These are phyloP conservation scores for Epizoanthus stellaris DNA, from an alignment of 92 coral and sea anemone genomes.

Conservation along the genomic window DNA sequence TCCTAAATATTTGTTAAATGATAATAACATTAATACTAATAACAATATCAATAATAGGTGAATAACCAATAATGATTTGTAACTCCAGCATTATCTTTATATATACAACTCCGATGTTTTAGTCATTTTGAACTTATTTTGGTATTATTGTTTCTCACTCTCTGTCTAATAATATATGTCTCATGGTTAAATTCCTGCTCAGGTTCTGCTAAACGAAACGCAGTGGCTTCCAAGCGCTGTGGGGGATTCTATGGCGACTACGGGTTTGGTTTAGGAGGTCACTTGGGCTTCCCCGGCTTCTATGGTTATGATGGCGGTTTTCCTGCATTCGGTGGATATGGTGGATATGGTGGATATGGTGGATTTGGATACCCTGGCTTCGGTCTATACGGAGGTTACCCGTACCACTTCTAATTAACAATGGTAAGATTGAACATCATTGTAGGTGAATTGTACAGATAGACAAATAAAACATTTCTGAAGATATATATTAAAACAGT, in stretches of 20 bases:
- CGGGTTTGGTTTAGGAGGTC: neutral
- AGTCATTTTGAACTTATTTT: too few relatives aligned
- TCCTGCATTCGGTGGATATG: conserved; percentile 13
- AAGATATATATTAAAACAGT: too few relatives aligned
- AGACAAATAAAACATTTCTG: too few relatives aligned
- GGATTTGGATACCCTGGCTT: neutral
- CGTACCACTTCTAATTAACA: conserved; percentile 6
- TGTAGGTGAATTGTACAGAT: too few relatives aligned
- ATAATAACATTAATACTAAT: too few relatives aligned
- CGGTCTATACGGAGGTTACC: conserved; percentile 1
- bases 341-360: neutral
- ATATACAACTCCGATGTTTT: too few relatives aligned
- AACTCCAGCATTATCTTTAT: too few relatives aligned
- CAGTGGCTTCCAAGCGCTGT: neutral
- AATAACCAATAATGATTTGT: too few relatives aligned
- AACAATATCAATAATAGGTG: too few relatives aligned
- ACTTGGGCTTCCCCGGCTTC: conserved; percentile 4
- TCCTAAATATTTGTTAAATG: too few relatives aligned
- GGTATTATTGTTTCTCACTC: too few relatives aligned
- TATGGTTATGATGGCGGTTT: neutral
- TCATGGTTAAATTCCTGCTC: neutral
- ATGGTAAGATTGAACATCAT: neutral
- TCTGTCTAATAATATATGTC: too few relatives aligned
- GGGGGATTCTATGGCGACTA: neutral
- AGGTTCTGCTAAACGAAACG: neutral